Evolutionary conservation across 2,797 vertebrate genomes (phyloP).

Genomic region (Emydoidea blandingii): DNA sequence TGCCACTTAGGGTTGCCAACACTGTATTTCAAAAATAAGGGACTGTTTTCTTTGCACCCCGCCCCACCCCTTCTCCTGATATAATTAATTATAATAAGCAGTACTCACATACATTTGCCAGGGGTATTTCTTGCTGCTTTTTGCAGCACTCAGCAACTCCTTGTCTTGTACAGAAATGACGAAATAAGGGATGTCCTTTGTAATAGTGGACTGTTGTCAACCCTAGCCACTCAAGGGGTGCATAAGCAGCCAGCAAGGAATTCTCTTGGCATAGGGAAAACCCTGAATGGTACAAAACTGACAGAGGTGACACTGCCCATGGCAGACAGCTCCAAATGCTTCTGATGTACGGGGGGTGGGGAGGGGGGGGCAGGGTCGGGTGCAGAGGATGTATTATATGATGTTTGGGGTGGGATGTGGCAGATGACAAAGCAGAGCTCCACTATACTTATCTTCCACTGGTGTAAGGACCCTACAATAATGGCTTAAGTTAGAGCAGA

Average conservation of each 20-base stretch:
- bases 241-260: rapidly evolving
- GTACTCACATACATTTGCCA: neutral
- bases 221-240: neutral
- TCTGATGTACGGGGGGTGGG: neutral
- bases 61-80: neutral
- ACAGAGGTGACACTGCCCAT: neutral
- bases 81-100: neutral
- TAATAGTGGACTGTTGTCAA: neutral
- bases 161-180: neutral
- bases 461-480: too few species aligned
- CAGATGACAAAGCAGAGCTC: neutral
- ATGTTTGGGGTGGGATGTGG: rapidly evolving
- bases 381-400: neutral
- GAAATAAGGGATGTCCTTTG: neutral
- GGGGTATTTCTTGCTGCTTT: neutral
- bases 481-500: neutral
- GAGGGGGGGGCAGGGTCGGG: too few species aligned
- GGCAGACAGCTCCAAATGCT: neutral
- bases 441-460: neutral
- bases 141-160: neutral
- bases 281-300: rapidly evolving
- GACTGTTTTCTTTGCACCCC: neutral
- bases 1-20: neutral
- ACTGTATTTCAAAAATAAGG: neutral
- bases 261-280: rapidly evolving